Evolutionary conservation across 2,888 invertebrate genomes (phyloP), one percentile per base, ranked within the genome.

Genomic region (Drosophila paracracens): DNA sequence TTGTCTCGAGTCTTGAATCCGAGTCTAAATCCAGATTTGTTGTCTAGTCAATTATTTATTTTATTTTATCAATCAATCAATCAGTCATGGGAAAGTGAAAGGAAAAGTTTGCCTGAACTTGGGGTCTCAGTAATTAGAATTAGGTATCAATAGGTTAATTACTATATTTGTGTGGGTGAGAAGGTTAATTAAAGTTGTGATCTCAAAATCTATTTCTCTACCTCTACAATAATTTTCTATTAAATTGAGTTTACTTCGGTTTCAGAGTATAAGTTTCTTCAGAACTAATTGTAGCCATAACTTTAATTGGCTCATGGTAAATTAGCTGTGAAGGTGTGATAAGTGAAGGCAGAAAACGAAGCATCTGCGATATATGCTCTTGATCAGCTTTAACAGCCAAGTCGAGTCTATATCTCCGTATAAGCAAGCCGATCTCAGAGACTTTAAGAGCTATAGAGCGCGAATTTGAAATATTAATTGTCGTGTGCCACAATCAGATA

Each of bases 21-120:
- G 4, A 33, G 8, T 35, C 48, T 13, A 18, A 16, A 36, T 40
- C 38, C 33, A 36, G 70, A 38, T 46, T 27, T 21, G 46, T 27
- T 48, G 70, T 35, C n/a, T 25, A 29, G 7, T 38, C 33, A 5
- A 31, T 33, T 50, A 50, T 56, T 67, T 27, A 18, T 35, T 35
- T 53, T 51, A 43, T 16, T 21, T 21, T 25, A 16, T 25, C 46
- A 50, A 61, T 67, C 21, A 79, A 78, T 79, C 79, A 75, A 79
- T 70, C 70, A 46, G 70, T 62, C 38, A 52, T 52, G 43, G 61
- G 36, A 38, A 27, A 31, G 27, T 51, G 29, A 48, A 54, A 25
- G 38, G 5, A 52, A 38, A 52, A 38, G 43, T 43, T 43, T 11
- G n/a, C 11, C 21, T 27, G 38, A 21, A 25, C n/a, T 60, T 18